Evolutionary conservation across 2,797 vertebrate species (phyloP).

Genomic region (Stomatorhinus walkeri): DNA sequence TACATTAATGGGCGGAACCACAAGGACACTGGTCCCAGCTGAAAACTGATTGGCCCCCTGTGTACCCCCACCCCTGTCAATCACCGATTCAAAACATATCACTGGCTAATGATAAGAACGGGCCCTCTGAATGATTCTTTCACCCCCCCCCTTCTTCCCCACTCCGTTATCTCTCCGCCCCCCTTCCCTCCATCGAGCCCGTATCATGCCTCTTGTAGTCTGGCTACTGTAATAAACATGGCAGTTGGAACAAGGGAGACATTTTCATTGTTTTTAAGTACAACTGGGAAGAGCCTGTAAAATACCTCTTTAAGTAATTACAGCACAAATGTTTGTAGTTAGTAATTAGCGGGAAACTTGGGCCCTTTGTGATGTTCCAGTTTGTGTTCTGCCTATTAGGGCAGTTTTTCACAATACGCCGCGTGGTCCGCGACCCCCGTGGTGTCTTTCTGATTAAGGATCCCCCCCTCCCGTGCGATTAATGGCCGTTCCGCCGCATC

Average conservation of each 20-base stretch:
- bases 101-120: background rate
- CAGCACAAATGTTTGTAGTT: constrained; percentile 14
- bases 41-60: background rate
- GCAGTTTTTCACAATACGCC: background rate
- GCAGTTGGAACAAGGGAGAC: background rate
- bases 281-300: background rate
- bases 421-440: background rate
- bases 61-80: background rate
- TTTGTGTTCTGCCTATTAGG: background rate
- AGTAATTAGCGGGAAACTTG: constrained; percentile 3
- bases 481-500: background rate
- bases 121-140: background rate
- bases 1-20: background rate
- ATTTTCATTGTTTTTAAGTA: background rate
- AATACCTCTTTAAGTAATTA: constrained; percentile 11
- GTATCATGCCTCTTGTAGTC: background rate
- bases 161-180: background rate
- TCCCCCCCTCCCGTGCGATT: background rate
- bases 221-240: background rate
- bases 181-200: background rate
- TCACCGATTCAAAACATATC: background rate
- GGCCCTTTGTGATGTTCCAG: background rate
- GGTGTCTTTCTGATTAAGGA: background rate
- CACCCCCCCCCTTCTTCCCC: background rate
- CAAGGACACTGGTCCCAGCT: background rate